phyloP scores from a whole-genome alignment of 2,888 invertebrate genomes.

The Loripinus fragilis region DNA sequence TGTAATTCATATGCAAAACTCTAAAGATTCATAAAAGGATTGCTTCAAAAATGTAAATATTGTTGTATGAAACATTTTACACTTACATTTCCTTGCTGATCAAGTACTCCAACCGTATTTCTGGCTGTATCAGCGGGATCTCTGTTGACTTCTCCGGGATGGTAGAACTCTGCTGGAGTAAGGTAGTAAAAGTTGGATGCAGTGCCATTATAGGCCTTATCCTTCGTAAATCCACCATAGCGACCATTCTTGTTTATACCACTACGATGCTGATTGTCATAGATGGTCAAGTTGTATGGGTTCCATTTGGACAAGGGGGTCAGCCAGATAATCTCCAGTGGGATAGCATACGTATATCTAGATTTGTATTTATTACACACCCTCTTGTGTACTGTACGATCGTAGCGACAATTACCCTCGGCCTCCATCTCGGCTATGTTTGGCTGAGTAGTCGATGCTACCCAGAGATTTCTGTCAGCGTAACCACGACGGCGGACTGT shows the following conservation, averaged over 20 bases:
- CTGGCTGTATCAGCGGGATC: constrained; percentile 64
- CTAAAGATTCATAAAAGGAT: too few species aligned
- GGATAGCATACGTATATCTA: constrained; percentile 74
- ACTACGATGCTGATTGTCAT: not conserved
- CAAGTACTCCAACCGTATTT: constrained; percentile 60
- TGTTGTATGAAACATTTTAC: too few species aligned
- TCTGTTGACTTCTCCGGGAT: constrained; percentile 46
- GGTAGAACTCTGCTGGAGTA: constrained; percentile 60
- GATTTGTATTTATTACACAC: constrained; percentile 48
- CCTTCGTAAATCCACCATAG: constrained; percentile 29
- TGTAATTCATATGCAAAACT: too few species aligned
- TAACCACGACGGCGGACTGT: constrained; percentile 55
- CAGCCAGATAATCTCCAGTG: constrained; percentile 76
- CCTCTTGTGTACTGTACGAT: constrained; percentile 38
- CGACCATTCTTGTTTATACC: not conserved
- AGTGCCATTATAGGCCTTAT: constrained; percentile 62
- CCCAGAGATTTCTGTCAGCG: constrained; percentile 54
- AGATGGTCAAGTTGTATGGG: constrained; percentile 63
- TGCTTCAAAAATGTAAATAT: too few species aligned
- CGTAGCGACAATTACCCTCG: constrained; percentile 47
- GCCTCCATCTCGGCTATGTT: constrained; percentile 61
- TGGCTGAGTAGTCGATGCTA: constrained; percentile 68
- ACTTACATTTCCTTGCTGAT: constrained; percentile 52
- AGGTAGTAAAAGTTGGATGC: constrained; percentile 50
- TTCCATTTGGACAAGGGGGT: constrained; percentile 78